Base-by-base conservation (phyloP, 2,888 invertebrate species). In the Pyrgus malvae region DNA sequence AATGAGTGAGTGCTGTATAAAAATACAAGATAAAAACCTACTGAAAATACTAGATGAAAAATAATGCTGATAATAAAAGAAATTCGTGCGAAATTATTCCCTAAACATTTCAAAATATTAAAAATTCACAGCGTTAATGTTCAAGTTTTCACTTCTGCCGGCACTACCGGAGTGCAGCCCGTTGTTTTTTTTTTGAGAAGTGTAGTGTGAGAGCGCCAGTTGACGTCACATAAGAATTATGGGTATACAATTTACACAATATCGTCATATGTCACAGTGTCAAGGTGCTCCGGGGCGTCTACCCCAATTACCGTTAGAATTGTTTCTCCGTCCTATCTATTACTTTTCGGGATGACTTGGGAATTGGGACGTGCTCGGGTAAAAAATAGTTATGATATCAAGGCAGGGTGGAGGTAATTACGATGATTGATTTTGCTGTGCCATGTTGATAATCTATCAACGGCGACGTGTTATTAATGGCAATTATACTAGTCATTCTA, bases 221-320 rank as follows among this genome's bases (percentile, higher is more conserved):
- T 62, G 60, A 63, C 63, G 76, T 74, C 78, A 77, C 78, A 68
- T 76, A 69, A 72, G 66, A 70, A 72, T 73, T 74, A 77, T 73
- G 72, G 66, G 68, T 68, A 78, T 80, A 77, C 78, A 78, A 83
- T 85, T 83, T 83, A 76, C 82, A 83, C 81, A 82, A 82, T 83
- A 84, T 84, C 76, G 81, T 80, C 80, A 84, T 84, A 81, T 73
- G 85, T 83, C 84, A 80, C 70, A 62, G 68, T 75, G 84, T 76
- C 85, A 74, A 66, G 65, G 68, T 65, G 68, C 78, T 78, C 83
- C 63, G 61, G 82, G 79, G 78, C 77, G 72, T 70, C 80, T 74
- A 76, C 80, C 80, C 85, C 82, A 82, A 83, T 85, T 84, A 83
- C 81, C 65, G 76, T 68, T 74, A 74, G 80, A 83, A 87, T 83